Evolutionary conservation across 2,797 vertebrate genomes (phyloP), one percentile per base, ranked within the genome.

Genomic region (Leucoraja ocellata): DNA sequence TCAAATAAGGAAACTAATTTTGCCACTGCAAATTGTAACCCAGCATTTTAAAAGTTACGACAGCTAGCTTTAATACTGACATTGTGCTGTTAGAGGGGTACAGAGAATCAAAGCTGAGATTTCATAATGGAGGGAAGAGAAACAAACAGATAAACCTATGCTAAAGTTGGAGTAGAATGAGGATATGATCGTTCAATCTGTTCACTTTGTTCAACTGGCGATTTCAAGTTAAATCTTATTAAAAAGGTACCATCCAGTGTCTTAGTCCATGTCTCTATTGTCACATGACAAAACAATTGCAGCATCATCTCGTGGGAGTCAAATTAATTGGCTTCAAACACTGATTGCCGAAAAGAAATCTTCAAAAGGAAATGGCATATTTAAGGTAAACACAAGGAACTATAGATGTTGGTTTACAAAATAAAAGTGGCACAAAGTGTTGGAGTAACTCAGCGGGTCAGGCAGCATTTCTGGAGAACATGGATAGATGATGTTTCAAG

Each of bases 321-420:
- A 61, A 61, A 84, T 61, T 63, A 68, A 86, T 86, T 86, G 58
- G 84, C 10, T 88, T 88, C 61, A 88, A n/a, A 18, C 63, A 88
- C 11, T 84, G 46, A 83, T 58, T 54, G 58, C 54, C 58, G 28
- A 54, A 54, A 80, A 46, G 10, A 54, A 25, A 88, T 65, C 5
- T 8, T 2, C 16, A 88, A 83, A 54, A 28, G 46, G 58, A 84
- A 84, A 83, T 83, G 46, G 10, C 79, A 21, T 23, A 46, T 81
- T 81, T 18, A 81, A 80, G 36, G 39, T 46, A 80, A 3, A 23
- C 46, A 46, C 46, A 46, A 46, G 46, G 46, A 46, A 46, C 46
- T 46, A 46, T 46, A 46, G 46, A 46, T 46, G 46, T 4, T 46
- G 46, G 1, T 46, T 46, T 46, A 46, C 46, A 46, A 46, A 46